Evolutionary conservation across 2,797 vertebrate species (phyloP), one percentile per base, ranked within the genome.

Genomic region (Karalla daura): DNA sequence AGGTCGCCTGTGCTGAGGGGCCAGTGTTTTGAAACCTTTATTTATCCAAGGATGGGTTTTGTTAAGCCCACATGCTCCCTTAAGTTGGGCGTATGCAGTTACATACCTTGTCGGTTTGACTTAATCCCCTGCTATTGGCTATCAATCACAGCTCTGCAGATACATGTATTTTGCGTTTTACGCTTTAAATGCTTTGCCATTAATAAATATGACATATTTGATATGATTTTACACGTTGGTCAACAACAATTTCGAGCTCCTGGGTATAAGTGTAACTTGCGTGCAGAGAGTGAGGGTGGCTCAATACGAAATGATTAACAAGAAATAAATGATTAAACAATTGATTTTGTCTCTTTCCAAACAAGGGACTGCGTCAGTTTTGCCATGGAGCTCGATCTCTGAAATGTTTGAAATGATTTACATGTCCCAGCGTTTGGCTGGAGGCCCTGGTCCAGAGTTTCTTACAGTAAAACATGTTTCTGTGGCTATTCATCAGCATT

Each of bases 281-380:
- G 20, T n/a, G n/a, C n/a, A n/a, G n/a, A n/a, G n/a, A n/a, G n/a
- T n/a, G n/a, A n/a, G n/a, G n/a, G n/a, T n/a, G n/a, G n/a, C n/a
- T n/a, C n/a, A n/a, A n/a, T n/a, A n/a, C n/a, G n/a, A n/a, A n/a
- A n/a, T n/a, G n/a, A n/a, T n/a, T n/a, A n/a, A n/a, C n/a, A n/a
- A n/a, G n/a, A n/a, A n/a, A n/a, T n/a, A n/a, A n/a, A n/a, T n/a
- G n/a, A n/a, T n/a, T n/a, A n/a, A n/a, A n/a, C n/a, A n/a, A n/a
- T n/a, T n/a, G n/a, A n/a, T n/a, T n/a, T n/a, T n/a, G n/a, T n/a
- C n/a, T n/a, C n/a, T n/a, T n/a, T n/a, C n/a, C n/a, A n/a, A n/a
- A n/a, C n/a, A n/a, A n/a, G n/a, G n/a, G n/a, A n/a, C 2, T 44
- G 46, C 41, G 39, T 65, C 28, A 36, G n/a, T 51, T 58, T 49